These are phyloP conservation scores for Anhinga rufa DNA, from an alignment of 2,113 vertebrate species.

Conservation along the genomic window DNA sequence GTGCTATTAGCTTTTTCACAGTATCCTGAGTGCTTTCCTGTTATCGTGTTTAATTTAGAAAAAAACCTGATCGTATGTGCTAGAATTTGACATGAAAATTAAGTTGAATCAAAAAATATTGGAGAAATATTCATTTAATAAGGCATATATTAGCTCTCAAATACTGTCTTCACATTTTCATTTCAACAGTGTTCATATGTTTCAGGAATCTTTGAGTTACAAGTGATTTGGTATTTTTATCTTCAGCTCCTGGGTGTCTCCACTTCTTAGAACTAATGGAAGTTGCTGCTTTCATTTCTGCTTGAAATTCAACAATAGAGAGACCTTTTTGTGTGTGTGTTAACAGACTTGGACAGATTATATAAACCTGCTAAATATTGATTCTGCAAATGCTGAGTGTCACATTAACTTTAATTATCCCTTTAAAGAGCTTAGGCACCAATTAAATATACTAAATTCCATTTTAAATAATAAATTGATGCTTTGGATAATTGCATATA, in stretches of 20 bases:
- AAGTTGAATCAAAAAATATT: not conserved
- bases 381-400: not conserved
- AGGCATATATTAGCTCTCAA: not conserved
- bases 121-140: not conserved
- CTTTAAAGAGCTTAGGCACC: not conserved
- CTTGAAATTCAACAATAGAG: not conserved
- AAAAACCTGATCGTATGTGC: not conserved
- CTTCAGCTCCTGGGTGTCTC: not conserved
- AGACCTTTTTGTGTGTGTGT: not conserved
- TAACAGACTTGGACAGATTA: not conserved
- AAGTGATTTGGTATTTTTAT: not conserved
- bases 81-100: not conserved
- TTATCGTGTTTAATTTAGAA: not conserved
- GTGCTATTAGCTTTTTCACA: not conserved
- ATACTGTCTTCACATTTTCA: not conserved
- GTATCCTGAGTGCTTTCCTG: not conserved
- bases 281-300: not conserved
- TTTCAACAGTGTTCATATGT: not conserved
- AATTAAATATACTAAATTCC: not conserved
- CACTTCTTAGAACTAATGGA: not conserved
- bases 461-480: not conserved
- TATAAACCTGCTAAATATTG: constrained; percentile 2
- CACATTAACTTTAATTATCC: not conserved
- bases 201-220: not conserved
- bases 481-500: not conserved